A percentile compares a stretch with the other conserved stretches of the same genome.
phyloP scores from a whole-genome alignment of 2,113 vertebrate species.

The Ancistrus triradiatus region DNA sequence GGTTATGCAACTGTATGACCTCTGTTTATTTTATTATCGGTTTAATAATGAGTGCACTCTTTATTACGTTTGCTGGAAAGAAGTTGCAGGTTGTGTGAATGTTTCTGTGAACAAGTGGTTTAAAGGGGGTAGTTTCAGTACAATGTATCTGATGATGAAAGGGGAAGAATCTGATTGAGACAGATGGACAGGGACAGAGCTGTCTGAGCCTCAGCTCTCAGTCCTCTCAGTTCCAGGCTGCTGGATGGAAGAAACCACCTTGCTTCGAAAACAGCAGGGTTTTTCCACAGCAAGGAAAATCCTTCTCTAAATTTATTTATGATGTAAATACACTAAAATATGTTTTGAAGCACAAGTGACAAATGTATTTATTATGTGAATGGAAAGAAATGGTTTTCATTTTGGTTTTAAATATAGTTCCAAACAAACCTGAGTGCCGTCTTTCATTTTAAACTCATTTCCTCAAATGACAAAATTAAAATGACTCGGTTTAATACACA shows the following conservation, averaged over 20 bases:
- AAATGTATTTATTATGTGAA: slow-evolving; percentile 98
- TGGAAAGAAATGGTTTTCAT: slow-evolving; percentile 64
- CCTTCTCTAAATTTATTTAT: slow-evolving; percentile 91
- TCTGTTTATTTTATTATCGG: slow-evolving; percentile 14
- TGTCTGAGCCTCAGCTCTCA: slow-evolving; percentile 25
- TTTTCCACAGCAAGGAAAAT: slow-evolving; percentile 78
- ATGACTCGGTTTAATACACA: too few relatives aligned
- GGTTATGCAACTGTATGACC: slow-evolving; percentile 11
- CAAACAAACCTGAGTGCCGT: slow-evolving; percentile 61
- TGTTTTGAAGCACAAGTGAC: slow-evolving; percentile 81
- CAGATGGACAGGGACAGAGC: slow-evolving; percentile 2
- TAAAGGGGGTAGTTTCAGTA: background rate
- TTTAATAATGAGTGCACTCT: background rate
- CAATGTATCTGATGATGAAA: background rate
- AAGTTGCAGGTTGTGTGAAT: background rate
- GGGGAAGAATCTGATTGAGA: background rate
- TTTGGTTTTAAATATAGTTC: slow-evolving; percentile 87
- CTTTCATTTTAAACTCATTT: slow-evolving; percentile 36
- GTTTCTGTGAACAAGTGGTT: background rate
- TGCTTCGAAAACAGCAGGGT: slow-evolving; percentile 45
- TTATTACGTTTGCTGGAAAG: background rate
- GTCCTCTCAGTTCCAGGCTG: background rate
- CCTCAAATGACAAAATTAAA: too few relatives aligned
- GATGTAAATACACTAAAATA: slow-evolving; percentile 86
- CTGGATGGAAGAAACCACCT: slow-evolving; percentile 8